Conservation (phyloP, 2,888 invertebrate species). For the Pollenia amentaria region DNA sequence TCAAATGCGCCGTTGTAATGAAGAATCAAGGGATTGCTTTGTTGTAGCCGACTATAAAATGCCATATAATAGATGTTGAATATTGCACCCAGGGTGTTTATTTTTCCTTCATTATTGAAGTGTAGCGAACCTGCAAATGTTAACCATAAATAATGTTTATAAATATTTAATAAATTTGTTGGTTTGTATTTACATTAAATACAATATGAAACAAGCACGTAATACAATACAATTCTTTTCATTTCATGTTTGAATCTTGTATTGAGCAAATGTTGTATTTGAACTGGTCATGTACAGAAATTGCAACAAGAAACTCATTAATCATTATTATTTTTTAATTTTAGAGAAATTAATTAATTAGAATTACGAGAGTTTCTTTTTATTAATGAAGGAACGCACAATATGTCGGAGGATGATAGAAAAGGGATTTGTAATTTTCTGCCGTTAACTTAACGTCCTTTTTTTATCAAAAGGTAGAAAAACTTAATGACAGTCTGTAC, state of each 20-base stretch:
- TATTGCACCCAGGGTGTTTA: background rate
- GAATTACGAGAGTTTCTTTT: background rate
- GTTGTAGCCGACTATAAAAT: background rate
- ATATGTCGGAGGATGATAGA: too few relatives aligned
- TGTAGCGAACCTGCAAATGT: background rate
- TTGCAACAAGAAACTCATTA: background rate
- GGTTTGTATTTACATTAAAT: background rate
- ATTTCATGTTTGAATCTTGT: background rate
- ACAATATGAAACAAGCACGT: background rate
- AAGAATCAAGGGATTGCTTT: background rate
- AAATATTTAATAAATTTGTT: background rate
- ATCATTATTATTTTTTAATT: background rate
- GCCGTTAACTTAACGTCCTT: too few relatives aligned
- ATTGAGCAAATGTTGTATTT: background rate
- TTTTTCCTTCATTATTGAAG: background rate
- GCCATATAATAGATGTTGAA: constrained; percentile 11
- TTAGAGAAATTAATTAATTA: background rate
- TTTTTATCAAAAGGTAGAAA: too few relatives aligned
- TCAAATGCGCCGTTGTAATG: too few relatives aligned
- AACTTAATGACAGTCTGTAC: too few relatives aligned
- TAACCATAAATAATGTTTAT: constrained; percentile 13
- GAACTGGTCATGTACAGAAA: too few relatives aligned
- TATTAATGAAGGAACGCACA: too few relatives aligned
- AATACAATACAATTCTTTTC: background rate
- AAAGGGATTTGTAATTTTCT: too few relatives aligned